Base-by-base conservation (phyloP, 2,888 invertebrate genomes). In the Sminthurinus aureus region DNA sequence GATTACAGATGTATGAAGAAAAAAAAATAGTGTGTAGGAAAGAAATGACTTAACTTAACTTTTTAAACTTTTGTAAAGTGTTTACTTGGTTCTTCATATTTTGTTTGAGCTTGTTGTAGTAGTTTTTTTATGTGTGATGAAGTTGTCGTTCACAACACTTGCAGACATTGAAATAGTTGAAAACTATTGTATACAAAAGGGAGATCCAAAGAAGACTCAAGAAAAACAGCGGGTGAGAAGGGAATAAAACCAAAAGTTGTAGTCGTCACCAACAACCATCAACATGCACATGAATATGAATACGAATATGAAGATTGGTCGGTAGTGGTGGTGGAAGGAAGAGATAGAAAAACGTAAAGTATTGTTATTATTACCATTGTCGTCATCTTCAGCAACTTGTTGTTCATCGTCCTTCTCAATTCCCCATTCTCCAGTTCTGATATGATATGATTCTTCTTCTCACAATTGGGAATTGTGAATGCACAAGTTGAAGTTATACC, bases 401-500 rank as follows among this genome's bases (percentile, higher is more conserved):
- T 38, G 38, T 38, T 38, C 38, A 15, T 24, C 26, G 78, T 66
- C 26, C 64, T 66, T 24, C 22, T 69, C 69, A 0, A 24, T 8
- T 24, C 20, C 9, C 38, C 38, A 38, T 38, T 38, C 13, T 26
- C 50, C 26, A 20, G 79, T 79, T 1, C 13, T 51, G 76, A n/a
- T 58, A 77, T 24, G 22, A 22, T 77, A 38, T 38, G 38, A 38
- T 38, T 38, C 38, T 38, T 38, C 38, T 38, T 38, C 38, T 38
- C 38, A 38, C 38, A 38, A 38, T 38, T 38, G 38, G 66, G 26
- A 52, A 67, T 66, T 38, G 38, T 78, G 26, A 52, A 67, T 66
- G 64, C 80, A 71, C 71, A 71, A 71, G 71, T 69, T 51, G 52
- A 69, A 80, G 80, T 71, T 71, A 52, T 13, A 71, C 71, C 81